These are phyloP conservation scores for Gopherus evgoodei DNA, from an alignment of 2,113 vertebrate genomes.

Conservation along the genomic window DNA sequence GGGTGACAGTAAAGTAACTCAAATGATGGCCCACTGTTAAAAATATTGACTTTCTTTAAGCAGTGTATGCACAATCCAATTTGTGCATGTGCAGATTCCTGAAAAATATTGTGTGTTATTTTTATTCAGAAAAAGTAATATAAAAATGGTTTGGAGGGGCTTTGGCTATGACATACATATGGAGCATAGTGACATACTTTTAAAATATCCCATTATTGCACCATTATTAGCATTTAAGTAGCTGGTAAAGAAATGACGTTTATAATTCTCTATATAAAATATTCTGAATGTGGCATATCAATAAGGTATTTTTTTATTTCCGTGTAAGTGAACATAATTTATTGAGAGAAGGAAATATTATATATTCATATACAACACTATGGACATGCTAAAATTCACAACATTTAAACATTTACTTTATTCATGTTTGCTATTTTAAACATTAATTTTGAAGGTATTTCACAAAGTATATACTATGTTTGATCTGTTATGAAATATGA, in stretches of 20 bases:
- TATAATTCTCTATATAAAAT: background rate
- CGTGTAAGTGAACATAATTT: background rate
- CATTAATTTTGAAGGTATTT: constrained; percentile 46
- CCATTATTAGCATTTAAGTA: background rate
- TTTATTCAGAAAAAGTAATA: background rate
- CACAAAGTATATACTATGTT: constrained; percentile 10
- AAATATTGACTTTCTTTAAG: constrained; percentile 35
- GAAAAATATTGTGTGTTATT: background rate
- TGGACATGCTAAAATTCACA: constrained; percentile 38
- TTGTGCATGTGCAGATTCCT: background rate
- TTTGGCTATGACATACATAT: background rate
- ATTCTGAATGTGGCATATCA: background rate
- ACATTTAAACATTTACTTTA: constrained; percentile 18
- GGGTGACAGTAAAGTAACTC: background rate
- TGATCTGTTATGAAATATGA: constrained; percentile 52
- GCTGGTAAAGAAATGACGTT: background rate
- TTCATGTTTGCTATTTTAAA: constrained; percentile 17
- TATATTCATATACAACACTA: background rate
- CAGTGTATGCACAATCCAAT: background rate
- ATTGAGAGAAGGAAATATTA: background rate
- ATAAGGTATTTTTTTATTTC: background rate
- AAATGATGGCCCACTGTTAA: constrained; percentile 36
- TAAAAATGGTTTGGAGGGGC: background rate
- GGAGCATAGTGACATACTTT: background rate
- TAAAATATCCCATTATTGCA: background rate